A percentile compares a stretch with the other conserved stretches of the same genome.
phyloP scores from a whole-genome alignment of 2,888 invertebrate species.

The Acronicta alni region DNA sequence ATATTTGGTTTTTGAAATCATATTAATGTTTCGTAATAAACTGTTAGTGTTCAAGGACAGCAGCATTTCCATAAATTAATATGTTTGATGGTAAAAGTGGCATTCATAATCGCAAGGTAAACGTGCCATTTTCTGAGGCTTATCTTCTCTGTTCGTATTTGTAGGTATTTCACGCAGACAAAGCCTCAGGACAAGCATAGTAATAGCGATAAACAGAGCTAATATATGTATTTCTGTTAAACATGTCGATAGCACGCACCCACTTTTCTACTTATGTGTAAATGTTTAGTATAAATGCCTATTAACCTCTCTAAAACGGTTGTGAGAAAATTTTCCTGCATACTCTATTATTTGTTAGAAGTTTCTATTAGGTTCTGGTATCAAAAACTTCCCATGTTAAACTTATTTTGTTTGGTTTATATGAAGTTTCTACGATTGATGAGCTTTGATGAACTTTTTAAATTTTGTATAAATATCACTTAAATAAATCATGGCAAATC shows the following conservation, averaged over 20 bases:
- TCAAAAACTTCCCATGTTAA: too few relatives aligned
- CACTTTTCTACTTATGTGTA: slow-evolving; percentile 48
- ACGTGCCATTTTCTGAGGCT: slow-evolving; percentile 17
- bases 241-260: slow-evolving; percentile 40
- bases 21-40: slow-evolving; percentile 21
- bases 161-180: slow-evolving; percentile 24
- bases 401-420: not conserved
- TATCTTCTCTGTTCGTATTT: slow-evolving; percentile 10
- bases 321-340: slow-evolving; percentile 17
- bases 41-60: slow-evolving; percentile 27
- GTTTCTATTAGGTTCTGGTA: too few relatives aligned
- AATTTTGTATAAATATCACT: too few relatives aligned
- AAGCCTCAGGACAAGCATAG: slow-evolving; percentile 21
- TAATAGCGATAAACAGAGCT: slow-evolving; percentile 49
- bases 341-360: slow-evolving; percentile 1
- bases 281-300: slow-evolving; percentile 20
- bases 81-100: slow-evolving; percentile 31
- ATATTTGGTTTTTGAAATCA: slow-evolving; percentile 17
- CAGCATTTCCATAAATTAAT: slow-evolving; percentile 38
- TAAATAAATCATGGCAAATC: not conserved
- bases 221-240: slow-evolving; percentile 63
- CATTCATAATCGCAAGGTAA: slow-evolving; percentile 38
- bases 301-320: slow-evolving; percentile 20
- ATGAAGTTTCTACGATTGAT: not conserved
- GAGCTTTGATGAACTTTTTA: too few relatives aligned